Percentiles rank a stretch among this genome's conserved stretches.
Evolutionary conservation across 2,113 vertebrate species (phyloP).

Genomic region (Amphilophus citrinellus): DNA sequence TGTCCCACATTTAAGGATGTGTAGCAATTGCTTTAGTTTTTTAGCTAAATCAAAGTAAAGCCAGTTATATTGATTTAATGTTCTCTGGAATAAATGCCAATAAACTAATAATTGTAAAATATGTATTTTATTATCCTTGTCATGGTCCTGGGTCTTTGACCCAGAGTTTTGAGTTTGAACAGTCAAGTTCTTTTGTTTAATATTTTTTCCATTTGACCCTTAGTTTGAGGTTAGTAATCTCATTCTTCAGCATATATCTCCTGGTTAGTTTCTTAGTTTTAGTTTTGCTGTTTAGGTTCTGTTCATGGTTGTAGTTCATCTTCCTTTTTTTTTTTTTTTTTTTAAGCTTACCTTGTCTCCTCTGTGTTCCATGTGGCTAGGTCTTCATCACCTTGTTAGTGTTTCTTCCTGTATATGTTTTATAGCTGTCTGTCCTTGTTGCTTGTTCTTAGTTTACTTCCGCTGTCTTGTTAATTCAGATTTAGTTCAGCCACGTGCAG

Average conservation of each 20-base stretch:
- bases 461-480: not conserved
- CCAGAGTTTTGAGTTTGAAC: too few species aligned
- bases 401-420: too few species aligned
- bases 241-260: not conserved
- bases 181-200: too few species aligned
- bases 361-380: accelerated
- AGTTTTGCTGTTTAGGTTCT: accelerated
- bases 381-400: accelerated
- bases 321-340: not conserved
- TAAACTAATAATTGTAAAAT: accelerated
- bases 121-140: not conserved
- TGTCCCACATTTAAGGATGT: too few species aligned
- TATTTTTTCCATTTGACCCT: too few species aligned
- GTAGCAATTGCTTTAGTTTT: too few species aligned
- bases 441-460: not conserved
- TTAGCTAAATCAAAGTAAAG: too few species aligned
- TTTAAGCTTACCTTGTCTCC: accelerated
- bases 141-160: not conserved
- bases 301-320: not conserved
- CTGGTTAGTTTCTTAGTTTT: not conserved
- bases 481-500: not conserved
- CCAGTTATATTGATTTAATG: too few species aligned
- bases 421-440: not conserved
- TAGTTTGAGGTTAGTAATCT: too few species aligned
- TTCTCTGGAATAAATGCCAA: not conserved